Base-by-base conservation (phyloP, 1,140 invertebrate genomes). In the Hyles euphorbiae region DNA sequence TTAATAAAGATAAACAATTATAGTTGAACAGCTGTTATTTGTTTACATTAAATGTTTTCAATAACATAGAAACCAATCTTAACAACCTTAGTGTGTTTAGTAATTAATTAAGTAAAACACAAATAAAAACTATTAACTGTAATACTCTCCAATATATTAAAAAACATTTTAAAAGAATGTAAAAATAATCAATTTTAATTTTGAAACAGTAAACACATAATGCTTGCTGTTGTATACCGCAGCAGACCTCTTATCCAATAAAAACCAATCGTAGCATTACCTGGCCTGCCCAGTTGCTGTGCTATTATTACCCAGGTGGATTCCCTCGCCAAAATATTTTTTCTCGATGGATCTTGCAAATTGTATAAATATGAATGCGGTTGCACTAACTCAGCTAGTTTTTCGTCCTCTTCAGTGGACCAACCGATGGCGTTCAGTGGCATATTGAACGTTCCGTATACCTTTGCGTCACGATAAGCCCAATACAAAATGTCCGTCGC, bases 401-500 rank as follows among this genome's bases (percentile, higher is more conserved):
- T 79, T 71, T 84, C 78, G 58, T 85, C 78, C 59, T 88, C 83
- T 67, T 83, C 79, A 3, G 70, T 72, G 22, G 72, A 73, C 85
- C 85, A 88, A 45, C 82, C 83, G 53, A 72, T 58, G 6, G 82
- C 81, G 56, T 87, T 76, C 66, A 86, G 75, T 75, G 83, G 81
- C 85, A 86, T 85, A 72, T 74, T 71, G 55, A 61, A 69, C 22
- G 63, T 52, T 46, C 56, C 58, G 66, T 71, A 74, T 59, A 67
- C 40, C 67, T 63, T 63, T 78, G 74, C 77, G 78, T 81, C 76
- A 76, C 69, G 53, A 44, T 34, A 65, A 62, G 56, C 60, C 65
- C 65, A 71, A 78, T 82, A 81, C 82, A 88, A 88, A 82, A 87
- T 85, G 83, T 85, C 81, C 59, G 72, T 74, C 70, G 61, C 82